These are phyloP conservation scores for Nyctibius grandis DNA, from an alignment of 2,797 vertebrate species.

Conservation along the genomic window DNA sequence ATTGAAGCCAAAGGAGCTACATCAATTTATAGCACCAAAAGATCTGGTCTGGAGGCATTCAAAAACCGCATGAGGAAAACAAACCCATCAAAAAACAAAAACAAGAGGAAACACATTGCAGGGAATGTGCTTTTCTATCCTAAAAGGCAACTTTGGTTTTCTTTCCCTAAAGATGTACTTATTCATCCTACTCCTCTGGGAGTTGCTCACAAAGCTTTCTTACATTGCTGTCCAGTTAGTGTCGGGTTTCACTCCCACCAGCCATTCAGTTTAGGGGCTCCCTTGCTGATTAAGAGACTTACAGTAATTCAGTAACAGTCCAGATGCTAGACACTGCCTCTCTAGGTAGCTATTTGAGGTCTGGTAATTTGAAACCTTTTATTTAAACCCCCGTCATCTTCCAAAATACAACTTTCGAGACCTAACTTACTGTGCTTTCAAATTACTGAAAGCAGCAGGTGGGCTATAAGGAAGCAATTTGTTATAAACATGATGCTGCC, in stretches of 20 bases:
- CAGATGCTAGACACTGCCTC: constrained; percentile 31
- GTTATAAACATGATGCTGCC: constrained; percentile 22
- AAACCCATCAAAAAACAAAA: constrained; percentile 2
- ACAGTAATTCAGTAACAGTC: neutral
- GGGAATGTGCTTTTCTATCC: neutral
- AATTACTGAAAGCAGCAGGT: constrained; percentile 51
- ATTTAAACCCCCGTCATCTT: constrained; percentile 41
- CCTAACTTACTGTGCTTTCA: neutral
- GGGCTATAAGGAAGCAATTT: constrained; percentile 33
- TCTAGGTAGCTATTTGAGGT: constrained; percentile 39
- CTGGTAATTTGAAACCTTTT: constrained; percentile 46
- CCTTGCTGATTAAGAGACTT: constrained; percentile 17
- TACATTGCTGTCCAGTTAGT: neutral
- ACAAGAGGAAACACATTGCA: neutral
- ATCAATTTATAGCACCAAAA: neutral
- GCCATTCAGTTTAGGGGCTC: neutral
- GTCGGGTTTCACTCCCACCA: constrained; percentile 25
- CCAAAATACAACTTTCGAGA: constrained; percentile 17
- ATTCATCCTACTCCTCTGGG: neutral
- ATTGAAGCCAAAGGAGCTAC: neutral
- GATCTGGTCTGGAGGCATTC: neutral
- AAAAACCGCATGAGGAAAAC: neutral
- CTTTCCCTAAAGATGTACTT: neutral
- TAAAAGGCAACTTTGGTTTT: neutral
- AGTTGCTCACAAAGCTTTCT: constrained; percentile 11